phyloP scores from a whole-genome alignment of 2,113 vertebrate species.

The Ochotona princeps region DNA sequence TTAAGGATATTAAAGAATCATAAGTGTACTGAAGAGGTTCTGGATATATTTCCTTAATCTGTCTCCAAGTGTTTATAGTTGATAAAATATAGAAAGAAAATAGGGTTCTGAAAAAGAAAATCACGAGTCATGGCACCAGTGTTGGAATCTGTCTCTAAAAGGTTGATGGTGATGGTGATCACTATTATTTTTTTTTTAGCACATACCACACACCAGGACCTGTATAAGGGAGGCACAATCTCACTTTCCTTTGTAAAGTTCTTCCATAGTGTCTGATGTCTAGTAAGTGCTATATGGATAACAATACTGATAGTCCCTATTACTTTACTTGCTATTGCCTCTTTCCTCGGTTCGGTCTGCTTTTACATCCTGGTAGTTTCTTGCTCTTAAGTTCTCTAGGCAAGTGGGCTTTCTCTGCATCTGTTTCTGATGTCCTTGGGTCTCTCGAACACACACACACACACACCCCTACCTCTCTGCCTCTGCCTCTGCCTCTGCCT shows the following conservation, averaged over 20 bases:
- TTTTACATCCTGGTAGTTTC: not conserved
- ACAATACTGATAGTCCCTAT: not conserved
- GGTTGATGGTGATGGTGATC: not conserved
- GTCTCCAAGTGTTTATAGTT: not conserved
- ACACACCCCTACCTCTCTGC: not conserved
- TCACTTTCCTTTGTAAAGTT: not conserved
- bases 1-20: not conserved
- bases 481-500: not conserved
- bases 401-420: not conserved
- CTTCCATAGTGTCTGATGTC: not conserved
- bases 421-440: not conserved
- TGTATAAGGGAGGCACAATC: not conserved
- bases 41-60: not conserved
- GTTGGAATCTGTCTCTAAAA: not conserved
- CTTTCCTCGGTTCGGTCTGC: not conserved
- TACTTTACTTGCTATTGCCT: not conserved
- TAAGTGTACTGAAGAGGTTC: not conserved
- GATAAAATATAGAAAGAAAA: not conserved
- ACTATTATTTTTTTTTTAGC: not conserved
- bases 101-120: not conserved
- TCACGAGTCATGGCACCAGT: not conserved
- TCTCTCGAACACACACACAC: not conserved
- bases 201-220: not conserved
- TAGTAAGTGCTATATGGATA: not conserved
- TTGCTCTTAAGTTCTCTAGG: not conserved